phyloP scores from a whole-genome alignment of 2,797 vertebrate genomes.

The Falco biarmicus region DNA sequence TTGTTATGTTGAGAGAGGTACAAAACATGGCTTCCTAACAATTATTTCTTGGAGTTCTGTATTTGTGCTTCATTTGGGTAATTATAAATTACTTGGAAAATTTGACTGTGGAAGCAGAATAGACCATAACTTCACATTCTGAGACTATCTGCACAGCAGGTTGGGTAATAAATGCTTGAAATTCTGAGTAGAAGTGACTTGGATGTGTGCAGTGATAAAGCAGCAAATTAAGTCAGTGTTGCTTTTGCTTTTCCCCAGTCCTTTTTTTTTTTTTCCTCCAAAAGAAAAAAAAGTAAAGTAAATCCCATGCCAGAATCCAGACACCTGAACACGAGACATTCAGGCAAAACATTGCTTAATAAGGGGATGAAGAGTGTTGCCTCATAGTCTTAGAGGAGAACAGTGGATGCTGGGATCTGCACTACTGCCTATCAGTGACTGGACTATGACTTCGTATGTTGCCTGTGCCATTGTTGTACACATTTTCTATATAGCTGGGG shows the following conservation, averaged over 20 bases:
- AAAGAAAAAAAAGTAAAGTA: neutral
- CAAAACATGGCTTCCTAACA: neutral
- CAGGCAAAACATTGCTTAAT: neutral
- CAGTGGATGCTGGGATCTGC: neutral
- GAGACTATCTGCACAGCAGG: neutral
- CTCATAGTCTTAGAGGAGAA: neutral
- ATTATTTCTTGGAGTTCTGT: neutral
- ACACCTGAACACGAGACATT: neutral
- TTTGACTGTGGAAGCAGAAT: neutral
- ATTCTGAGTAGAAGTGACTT: neutral
- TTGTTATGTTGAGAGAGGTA: neutral
- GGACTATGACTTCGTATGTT: neutral
- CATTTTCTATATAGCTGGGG: neutral
- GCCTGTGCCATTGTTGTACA: accelerated
- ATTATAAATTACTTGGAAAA: neutral
- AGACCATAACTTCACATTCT: neutral
- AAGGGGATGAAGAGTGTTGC: neutral
- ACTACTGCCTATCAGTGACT: neutral
- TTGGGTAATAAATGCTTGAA: neutral
- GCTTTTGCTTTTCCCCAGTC: neutral
- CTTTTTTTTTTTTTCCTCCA: neutral
- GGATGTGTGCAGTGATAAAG: neutral
- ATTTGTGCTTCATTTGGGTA: neutral
- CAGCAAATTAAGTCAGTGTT: neutral
- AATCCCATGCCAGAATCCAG: neutral